Evolutionary conservation across 2,113 vertebrate genomes (phyloP), one percentile per base, ranked within the genome.

Genomic region (Pholis gunnellus): DNA sequence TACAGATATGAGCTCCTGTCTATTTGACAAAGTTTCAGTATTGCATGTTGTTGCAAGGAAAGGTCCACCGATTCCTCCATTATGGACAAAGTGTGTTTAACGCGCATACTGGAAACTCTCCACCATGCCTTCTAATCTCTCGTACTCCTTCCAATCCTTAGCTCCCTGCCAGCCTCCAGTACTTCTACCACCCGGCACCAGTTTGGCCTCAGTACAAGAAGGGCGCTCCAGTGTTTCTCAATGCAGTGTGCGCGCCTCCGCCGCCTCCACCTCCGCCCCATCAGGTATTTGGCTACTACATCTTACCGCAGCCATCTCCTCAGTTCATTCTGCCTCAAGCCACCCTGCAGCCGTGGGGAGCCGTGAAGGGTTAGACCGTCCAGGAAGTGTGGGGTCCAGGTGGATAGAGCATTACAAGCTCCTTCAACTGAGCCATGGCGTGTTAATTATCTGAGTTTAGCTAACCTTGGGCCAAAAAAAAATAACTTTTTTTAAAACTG

Each of bases 301-400:
- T 95, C 46, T 29, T 94, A 52, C 93, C 93, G 2, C 94, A 93
- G 67, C 82, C 84, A 0, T 42, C 91, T 17, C 94, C 94, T 0
- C 95, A 94, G 83, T 96, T 96, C 89, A 93, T 96, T 61, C 14
- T 96, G 59, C 95, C 95, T 46, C 93, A 94, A 29, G 93, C 94
- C 74, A 25, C 90, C 48, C 69, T 95, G 68, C 93, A 94, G 77
- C 86, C 93, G 4, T 94, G 93, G 91, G 92, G 85, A 17, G 69
- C 83, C 3, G 93, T 87, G 72, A 94, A 90, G 72, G 87, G 90
- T 59, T 91, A 91, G 64, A 75, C 34, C 38, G 0, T 56, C 73
- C 60, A 36, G 36, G 42, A 48, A 1, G 50, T 40, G 15, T 2
- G 15, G 3, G 22, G 29, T 42, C 71, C 79, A 73, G 69, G 46